Evolutionary conservation across 2,113 vertebrate species (phyloP).

Genomic region (Cairina moschata): DNA sequence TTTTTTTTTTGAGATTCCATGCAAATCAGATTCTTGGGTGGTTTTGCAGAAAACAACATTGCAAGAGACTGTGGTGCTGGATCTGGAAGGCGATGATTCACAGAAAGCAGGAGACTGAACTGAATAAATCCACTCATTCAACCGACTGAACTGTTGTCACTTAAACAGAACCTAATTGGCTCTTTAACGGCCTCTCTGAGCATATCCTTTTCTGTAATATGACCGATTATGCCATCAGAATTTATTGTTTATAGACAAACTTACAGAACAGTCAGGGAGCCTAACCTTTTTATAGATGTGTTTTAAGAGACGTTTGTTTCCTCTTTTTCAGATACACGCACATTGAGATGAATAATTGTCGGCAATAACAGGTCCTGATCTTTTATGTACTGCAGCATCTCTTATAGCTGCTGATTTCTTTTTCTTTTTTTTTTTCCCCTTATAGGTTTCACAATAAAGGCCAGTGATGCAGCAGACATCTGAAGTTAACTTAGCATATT

Average conservation of each 20-base stretch:
- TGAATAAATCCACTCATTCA: conserved; percentile 73
- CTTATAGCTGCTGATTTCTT: conserved; percentile 54
- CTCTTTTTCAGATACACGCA: conserved; percentile 61
- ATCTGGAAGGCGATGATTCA: conserved; percentile 67
- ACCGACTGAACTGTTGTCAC: conserved; percentile 71
- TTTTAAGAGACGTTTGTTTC: conserved; percentile 69
- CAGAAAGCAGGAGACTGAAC: conserved; percentile 56
- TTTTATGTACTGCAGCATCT: conserved; percentile 65
- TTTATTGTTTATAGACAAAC: conserved; percentile 74
- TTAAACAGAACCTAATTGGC: conserved; percentile 74
- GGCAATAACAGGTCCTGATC: conserved; percentile 69
- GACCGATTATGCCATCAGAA: conserved; percentile 72
- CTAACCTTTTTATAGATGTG: conserved; percentile 72
- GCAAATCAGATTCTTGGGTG: conserved; percentile 56
- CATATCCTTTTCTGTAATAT: conserved; percentile 72
- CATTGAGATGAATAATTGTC: conserved; percentile 69
- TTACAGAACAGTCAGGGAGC: conserved; percentile 61
- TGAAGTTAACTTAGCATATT: conserved; percentile 69
- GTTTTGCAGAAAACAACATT: conserved; percentile 59
- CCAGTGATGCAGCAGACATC: conserved; percentile 64
- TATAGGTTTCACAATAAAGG: conserved; percentile 69
- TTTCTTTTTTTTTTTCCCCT: conserved; percentile 57
- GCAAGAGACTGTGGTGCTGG: conserved; percentile 47
- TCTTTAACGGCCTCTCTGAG: conserved; percentile 72
- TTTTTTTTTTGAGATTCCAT: conserved; percentile 56